Conservation (phyloP, 1,140 invertebrate species). For the Galleria mellonella region DNA sequence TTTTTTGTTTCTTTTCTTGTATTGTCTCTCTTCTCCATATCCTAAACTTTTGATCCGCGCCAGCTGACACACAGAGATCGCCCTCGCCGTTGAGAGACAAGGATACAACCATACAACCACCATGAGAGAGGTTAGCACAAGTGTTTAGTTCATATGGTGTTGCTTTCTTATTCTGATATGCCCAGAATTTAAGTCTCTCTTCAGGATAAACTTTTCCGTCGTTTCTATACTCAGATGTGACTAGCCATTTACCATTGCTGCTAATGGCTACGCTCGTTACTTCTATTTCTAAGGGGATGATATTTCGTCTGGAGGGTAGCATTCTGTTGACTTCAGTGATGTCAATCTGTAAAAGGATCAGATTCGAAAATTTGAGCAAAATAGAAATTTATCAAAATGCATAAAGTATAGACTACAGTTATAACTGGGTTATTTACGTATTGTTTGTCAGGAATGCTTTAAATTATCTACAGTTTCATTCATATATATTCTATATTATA, state of each 20-base stretch:
- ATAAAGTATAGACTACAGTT: not conserved
- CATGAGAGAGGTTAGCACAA: conserved; percentile 56
- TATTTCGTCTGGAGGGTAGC: conserved; percentile 53
- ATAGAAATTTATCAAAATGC: too few relatives aligned
- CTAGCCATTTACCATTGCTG: conserved; percentile 44
- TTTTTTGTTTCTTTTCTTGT: conserved; percentile 1
- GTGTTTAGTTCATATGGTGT: conserved; percentile 52
- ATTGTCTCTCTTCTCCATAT: conserved; percentile 46
- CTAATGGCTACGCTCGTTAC: conserved; percentile 49
- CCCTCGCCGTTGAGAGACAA: conserved; percentile 45
- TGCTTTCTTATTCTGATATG: conserved; percentile 18
- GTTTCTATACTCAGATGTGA: conserved; percentile 61
- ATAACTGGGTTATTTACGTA: not conserved
- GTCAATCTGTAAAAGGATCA: conserved; percentile 48
- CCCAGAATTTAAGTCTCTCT: conserved; percentile 62
- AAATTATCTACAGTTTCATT: too few relatives aligned
- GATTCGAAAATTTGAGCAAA: too few relatives aligned
- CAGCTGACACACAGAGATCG: conserved; percentile 54
- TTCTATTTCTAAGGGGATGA: conserved; percentile 62
- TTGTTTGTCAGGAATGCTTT: too few relatives aligned
- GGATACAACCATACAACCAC: conserved; percentile 52
- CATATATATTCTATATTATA: too few relatives aligned
- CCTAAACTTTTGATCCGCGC: conserved; percentile 54
- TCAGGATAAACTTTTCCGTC: conserved; percentile 55
- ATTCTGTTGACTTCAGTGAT: conserved; percentile 63